Conservation (phyloP, 2,888 invertebrate species). For the Plagodis dolabraria region DNA sequence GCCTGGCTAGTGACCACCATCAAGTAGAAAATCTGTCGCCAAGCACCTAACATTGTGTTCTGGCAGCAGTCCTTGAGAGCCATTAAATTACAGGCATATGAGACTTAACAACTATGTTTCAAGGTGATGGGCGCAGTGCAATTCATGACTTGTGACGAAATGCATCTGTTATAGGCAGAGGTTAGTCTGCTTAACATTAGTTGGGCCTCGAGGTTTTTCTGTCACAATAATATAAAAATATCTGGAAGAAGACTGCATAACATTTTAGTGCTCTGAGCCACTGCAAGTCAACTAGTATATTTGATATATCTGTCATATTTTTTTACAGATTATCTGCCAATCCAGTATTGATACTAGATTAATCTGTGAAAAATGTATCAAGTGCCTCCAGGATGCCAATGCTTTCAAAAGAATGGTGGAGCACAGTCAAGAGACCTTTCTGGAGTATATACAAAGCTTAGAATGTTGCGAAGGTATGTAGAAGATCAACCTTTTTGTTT, state of each 20-base stretch:
- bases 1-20: too few species aligned
- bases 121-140: too few species aligned
- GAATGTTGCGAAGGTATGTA: conserved; percentile 5
- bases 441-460: conserved; percentile 29
- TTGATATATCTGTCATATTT: neutral
- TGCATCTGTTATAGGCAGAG: too few species aligned
- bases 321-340: neutral
- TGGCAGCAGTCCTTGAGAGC: too few species aligned
- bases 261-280: neutral
- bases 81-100: too few species aligned
- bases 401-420: conserved; percentile 53
- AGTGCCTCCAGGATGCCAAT: conserved; percentile 43
- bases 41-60: too few species aligned
- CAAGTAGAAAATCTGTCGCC: too few species aligned
- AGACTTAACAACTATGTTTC: too few species aligned
- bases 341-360: neutral
- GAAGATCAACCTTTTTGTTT: neutral
- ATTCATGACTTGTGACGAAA: too few species aligned
- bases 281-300: neutral
- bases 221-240: too few species aligned
- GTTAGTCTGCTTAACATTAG: too few species aligned
- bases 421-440: conserved; percentile 40
- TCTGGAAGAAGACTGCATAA: neutral
- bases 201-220: too few species aligned
- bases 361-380: conserved; percentile 56